Percentiles rank a stretch among this genome's conserved stretches.
phyloP scores from a whole-genome alignment of 1,140 invertebrate genomes.

The Caenorhabditis tropicalis region DNA sequence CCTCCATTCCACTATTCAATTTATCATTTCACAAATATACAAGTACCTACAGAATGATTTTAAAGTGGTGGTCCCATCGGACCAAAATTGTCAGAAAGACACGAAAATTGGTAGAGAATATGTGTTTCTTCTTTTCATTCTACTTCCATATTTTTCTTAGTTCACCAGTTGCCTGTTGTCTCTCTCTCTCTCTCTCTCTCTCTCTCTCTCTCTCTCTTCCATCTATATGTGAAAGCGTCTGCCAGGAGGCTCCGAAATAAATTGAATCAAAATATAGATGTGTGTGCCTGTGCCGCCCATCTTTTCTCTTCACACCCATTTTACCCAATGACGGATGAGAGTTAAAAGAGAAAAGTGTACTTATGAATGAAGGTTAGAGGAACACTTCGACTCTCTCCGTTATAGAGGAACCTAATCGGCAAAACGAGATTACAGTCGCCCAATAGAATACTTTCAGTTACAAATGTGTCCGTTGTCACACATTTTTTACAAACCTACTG shows the following conservation, averaged over 20 bases:
- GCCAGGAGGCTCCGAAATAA: constrained; percentile 32
- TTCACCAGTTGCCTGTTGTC: background rate
- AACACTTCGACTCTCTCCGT: background rate
- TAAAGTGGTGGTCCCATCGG: constrained; percentile 29
- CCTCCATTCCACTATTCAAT: background rate
- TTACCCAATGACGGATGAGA: constrained; percentile 21
- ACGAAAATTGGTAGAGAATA: constrained; percentile 21
- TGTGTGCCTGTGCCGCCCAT: constrained; percentile 10
- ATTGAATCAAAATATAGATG: constrained; percentile 45
- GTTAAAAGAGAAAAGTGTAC: background rate
- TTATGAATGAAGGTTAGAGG: background rate
- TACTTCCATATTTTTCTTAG: constrained; percentile 15
- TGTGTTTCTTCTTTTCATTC: background rate
- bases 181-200: too few species aligned
- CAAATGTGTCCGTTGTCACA: too few species aligned
- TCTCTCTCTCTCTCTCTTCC: too few species aligned
- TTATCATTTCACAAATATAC: constrained; percentile 1
- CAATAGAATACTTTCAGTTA: too few species aligned
- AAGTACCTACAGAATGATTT: background rate
- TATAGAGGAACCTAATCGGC: background rate
- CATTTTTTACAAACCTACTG: too few species aligned
- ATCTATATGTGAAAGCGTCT: background rate
- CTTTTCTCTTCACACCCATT: constrained; percentile 4
- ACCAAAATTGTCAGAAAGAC: background rate
- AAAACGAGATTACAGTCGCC: too few species aligned